Base-by-base conservation (phyloP, 2,797 vertebrate genomes). In the Schizopygopsis malacanthus region DNA sequence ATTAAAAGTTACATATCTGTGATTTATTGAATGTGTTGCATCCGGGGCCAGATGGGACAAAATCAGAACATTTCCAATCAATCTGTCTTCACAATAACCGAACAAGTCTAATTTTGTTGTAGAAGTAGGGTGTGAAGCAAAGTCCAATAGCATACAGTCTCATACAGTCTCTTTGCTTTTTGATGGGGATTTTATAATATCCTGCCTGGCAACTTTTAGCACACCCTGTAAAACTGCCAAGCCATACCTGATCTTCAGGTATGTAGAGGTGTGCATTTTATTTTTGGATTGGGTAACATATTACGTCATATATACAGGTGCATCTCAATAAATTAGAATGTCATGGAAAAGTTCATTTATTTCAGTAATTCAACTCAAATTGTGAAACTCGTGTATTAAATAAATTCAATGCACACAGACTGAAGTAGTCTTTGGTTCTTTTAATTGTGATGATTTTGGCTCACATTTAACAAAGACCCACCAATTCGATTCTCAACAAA, bases 201-300 rank as follows among this genome's bases (percentile, higher is more conserved):
- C 76, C 13, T 71, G 52, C 1, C 25, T 45, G 65, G 39, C 76
- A 39, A 67, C 52, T 85, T 43, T 70, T 56, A 61, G 20, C 83
- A 85, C 83, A 79, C 83, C 83, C 76, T 85, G 79, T 20, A 79
- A 70, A 84, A 45, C 83, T 6, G 11, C 4, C 50, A 79, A 79
- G 18, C 11, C 75, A 70, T 79, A 59, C 75, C 25, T 71, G 65
- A 79, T 33, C 65, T 47, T 39, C 41, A 41, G 61, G 75, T 69
- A 70, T 54, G 75, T 52, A 43, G 25, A 84, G 52, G 76, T 79
- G 83, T 79, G 13, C 16, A 12, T n/a, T 16, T 9, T 69, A 50
- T 63, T 56, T 81, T 81, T 70, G 13, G 41, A 65, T 6, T 43
- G 54, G 37, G 39, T 61, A 79, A 37, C 20, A 77, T 59, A 9